Percentiles rank a stretch among this genome's conserved stretches.
Evolutionary conservation across 2,797 vertebrate genomes (phyloP).

Genomic region (Mus spretus): DNA sequence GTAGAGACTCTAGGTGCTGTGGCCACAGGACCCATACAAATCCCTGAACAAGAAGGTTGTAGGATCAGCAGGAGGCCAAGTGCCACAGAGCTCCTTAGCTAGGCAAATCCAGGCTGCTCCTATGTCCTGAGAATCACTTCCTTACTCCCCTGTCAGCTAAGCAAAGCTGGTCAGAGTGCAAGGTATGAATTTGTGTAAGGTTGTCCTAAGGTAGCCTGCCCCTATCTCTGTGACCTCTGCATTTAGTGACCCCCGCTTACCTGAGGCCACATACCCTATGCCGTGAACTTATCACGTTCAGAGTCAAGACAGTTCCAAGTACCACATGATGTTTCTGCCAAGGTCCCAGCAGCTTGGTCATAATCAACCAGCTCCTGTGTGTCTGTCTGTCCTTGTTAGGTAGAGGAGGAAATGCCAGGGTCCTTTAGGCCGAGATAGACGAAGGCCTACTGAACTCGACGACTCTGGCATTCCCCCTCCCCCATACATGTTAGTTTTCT

Average conservation of each 20-base stretch:
- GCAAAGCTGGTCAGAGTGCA: background rate
- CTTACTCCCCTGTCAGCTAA: background rate
- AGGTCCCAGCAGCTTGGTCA: background rate
- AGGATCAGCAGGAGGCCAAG: background rate
- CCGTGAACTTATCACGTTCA: background rate
- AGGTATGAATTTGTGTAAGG: background rate
- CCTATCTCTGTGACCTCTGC: background rate
- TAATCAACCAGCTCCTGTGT: background rate
- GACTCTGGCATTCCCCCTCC: fast-evolving
- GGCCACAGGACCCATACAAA: background rate
- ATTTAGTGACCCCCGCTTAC: background rate
- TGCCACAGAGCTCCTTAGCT: background rate
- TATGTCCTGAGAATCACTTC: background rate
- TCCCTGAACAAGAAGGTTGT: background rate
- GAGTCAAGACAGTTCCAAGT: background rate
- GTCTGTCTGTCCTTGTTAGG: background rate
- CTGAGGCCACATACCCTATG: background rate
- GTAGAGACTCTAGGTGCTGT: background rate
- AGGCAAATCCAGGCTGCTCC: background rate
- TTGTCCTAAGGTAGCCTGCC: too few relatives aligned
- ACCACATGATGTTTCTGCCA: background rate
- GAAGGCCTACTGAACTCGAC: too few relatives aligned
- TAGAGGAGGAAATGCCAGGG: background rate
- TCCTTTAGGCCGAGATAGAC: background rate
- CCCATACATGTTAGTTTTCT: background rate